Evolutionary conservation across 1,140 invertebrate genomes (phyloP).

Genomic region (Dermatophagoides farinae): DNA sequence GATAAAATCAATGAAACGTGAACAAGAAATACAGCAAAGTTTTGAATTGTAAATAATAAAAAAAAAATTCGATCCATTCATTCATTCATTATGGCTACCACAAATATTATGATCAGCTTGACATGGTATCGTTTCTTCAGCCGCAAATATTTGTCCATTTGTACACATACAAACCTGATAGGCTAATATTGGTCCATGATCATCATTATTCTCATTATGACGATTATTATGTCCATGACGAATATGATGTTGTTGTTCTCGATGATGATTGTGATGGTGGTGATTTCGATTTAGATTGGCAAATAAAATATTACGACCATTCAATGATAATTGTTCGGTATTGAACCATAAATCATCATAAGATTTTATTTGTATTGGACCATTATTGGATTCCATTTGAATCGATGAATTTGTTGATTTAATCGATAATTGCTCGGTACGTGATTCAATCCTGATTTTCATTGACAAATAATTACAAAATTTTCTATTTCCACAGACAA

Average conservation of each 20-base stretch:
- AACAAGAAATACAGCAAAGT: neutral
- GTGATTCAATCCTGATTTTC: neutral
- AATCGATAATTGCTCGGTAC: neutral
- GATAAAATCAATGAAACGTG: neutral
- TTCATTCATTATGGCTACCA: neutral
- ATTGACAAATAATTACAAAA: neutral
- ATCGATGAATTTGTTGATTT: neutral
- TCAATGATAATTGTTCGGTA: neutral
- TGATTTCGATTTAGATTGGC: neutral
- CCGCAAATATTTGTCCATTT: neutral
- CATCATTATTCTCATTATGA: neutral
- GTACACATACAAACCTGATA: neutral
- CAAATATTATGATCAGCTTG: neutral
- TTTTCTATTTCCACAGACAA: neutral
- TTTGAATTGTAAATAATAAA: neutral
- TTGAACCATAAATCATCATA: neutral
- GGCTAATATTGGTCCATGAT: neutral
- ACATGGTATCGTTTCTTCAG: neutral
- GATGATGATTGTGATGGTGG: neutral
- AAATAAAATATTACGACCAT: neutral
- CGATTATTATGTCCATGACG: neutral
- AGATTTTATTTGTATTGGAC: neutral
- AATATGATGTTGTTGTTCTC: neutral
- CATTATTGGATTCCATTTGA: neutral
- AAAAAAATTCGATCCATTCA: neutral